Conservation (phyloP, 2,888 invertebrate genomes). For the Thelaira solivaga region DNA sequence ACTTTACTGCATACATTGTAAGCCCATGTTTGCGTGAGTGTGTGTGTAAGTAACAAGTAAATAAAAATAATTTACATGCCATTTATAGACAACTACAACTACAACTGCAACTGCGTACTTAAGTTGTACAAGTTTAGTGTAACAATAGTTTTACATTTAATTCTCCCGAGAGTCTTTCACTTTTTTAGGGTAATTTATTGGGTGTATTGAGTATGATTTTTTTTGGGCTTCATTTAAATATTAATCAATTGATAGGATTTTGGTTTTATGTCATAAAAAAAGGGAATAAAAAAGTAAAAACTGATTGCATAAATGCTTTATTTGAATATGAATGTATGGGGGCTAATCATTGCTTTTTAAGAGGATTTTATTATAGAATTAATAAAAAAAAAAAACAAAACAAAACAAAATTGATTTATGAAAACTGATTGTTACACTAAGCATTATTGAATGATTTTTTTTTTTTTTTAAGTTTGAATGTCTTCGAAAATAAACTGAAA, state of each 20-base stretch:
- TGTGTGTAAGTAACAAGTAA: slow-evolving; percentile 39
- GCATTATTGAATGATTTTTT: too few species aligned
- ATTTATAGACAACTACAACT: slow-evolving; percentile 7
- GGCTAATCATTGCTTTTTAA: slow-evolving; percentile 48
- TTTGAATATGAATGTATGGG: too few species aligned
- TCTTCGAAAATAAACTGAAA: not conserved
- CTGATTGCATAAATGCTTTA: slow-evolving; percentile 34
- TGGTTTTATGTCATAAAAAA: slow-evolving; percentile 7
- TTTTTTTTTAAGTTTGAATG: slow-evolving; percentile 2
- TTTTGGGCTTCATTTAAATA: slow-evolving; percentile 11
- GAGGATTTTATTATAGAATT: slow-evolving; percentile 48
- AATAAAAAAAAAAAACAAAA: slow-evolving; percentile 19
- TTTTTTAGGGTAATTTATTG: slow-evolving; percentile 13
- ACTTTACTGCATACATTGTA: too few species aligned
- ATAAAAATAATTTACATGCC: slow-evolving; percentile 55
- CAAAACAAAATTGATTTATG: slow-evolving; percentile 37
- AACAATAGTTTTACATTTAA: not conserved
- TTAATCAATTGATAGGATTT: slow-evolving; percentile 52
- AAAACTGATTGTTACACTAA: slow-evolving; percentile 36
- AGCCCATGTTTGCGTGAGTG: too few species aligned
- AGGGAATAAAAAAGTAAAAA: too few species aligned
- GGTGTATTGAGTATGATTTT: not conserved
- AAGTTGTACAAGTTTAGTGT: slow-evolving; percentile 11
- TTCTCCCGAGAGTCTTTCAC: not conserved
- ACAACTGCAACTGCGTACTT: not conserved